Evolutionary conservation across 2,113 vertebrate species (phyloP).

Genomic region (Eira barbara): DNA sequence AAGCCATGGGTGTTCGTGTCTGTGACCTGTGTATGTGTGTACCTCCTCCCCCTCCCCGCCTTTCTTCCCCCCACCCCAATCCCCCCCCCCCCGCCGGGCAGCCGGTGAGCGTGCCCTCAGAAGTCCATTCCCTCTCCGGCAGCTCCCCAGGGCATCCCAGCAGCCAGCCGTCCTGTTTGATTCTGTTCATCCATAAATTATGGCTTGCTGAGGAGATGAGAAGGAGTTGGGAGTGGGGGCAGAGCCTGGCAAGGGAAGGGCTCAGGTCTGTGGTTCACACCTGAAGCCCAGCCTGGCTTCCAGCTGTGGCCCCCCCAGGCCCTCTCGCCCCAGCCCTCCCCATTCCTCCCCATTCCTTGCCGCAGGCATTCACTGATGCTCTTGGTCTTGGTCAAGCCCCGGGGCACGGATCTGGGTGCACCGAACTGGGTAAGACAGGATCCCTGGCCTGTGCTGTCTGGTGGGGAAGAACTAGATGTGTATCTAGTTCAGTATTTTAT

Average conservation of each 20-base stretch:
- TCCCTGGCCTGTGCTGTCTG: background rate
- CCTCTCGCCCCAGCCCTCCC: background rate
- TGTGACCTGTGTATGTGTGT: background rate
- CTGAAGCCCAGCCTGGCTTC: constrained; percentile 28
- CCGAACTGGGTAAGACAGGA: background rate
- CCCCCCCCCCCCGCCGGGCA: background rate
- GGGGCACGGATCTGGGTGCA: background rate
- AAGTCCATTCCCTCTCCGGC: constrained; percentile 35
- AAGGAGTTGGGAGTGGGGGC: background rate
- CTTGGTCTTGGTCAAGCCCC: background rate
- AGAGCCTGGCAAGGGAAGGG: background rate
- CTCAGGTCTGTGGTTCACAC: background rate
- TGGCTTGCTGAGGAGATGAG: constrained; percentile 65
- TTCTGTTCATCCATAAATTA: constrained; percentile 73
- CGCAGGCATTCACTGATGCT: background rate
- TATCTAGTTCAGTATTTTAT: background rate
- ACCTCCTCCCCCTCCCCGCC: background rate
- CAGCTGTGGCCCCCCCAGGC: background rate
- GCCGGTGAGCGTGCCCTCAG: constrained; percentile 39
- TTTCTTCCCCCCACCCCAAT: background rate
- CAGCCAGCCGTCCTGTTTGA: constrained; percentile 61
- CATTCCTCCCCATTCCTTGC: background rate
- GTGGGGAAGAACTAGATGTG: background rate
- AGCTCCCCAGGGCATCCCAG: constrained; percentile 56
- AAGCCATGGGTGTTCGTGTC: background rate